These are phyloP conservation scores for Paramormyrops kingsleyae DNA, from an alignment of 2,113 vertebrate species.

Conservation along the genomic window DNA sequence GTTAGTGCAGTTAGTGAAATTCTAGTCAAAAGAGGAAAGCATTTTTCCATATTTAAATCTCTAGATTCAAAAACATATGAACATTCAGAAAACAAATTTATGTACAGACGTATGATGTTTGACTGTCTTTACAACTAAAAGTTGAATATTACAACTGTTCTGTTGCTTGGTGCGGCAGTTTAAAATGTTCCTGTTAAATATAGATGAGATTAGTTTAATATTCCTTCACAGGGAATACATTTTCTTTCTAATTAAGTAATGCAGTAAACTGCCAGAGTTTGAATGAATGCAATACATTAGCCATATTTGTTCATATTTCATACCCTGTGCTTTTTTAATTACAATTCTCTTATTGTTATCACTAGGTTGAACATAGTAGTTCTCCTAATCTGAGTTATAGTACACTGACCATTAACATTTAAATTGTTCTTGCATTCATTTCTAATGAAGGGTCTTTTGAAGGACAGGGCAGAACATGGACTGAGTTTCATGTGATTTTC, in stretches of 20 bases:
- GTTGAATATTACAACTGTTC: neutral
- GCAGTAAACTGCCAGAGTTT: constrained; percentile 16
- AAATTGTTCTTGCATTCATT: constrained; percentile 20
- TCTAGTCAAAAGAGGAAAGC: neutral
- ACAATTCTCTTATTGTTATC: constrained; percentile 26
- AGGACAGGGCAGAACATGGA: neutral
- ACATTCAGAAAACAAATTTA: neutral
- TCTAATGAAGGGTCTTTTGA: constrained; percentile 3
- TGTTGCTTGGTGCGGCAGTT: neutral
- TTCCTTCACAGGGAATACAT: neutral
- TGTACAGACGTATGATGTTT: neutral
- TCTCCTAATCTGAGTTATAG: too few species aligned
- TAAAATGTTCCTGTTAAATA: neutral
- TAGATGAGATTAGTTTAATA: constrained; percentile 7
- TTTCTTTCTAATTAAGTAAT: neutral
- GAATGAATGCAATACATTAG: constrained; percentile 27
- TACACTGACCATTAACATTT: constrained; percentile 19
- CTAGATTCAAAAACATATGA: neutral
- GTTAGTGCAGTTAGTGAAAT: neutral
- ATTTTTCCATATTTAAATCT: neutral
- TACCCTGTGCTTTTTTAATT: constrained; percentile 30
- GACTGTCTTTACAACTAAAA: neutral
- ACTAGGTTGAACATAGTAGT: constrained; percentile 10
- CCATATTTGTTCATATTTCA: constrained; percentile 31
- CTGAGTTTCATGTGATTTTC: neutral